These are phyloP conservation scores for Helicoverpa zea DNA, from an alignment of 1,140 invertebrate genomes.

Conservation along the genomic window DNA sequence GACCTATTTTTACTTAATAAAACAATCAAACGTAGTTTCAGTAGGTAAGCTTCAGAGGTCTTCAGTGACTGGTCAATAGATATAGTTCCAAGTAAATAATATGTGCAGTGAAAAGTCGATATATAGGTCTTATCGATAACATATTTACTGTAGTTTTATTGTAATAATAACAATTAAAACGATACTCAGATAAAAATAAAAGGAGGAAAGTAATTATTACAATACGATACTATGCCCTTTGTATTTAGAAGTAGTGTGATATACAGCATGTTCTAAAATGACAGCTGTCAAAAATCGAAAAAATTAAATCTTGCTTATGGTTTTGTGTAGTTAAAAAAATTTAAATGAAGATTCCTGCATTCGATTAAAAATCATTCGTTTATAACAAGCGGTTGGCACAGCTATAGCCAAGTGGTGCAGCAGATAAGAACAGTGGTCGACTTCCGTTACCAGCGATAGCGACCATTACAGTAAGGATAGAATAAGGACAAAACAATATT, in stretches of 20 bases:
- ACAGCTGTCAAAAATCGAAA: background rate
- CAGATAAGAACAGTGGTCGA: constrained; percentile 71
- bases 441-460: constrained; percentile 73
- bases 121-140: background rate
- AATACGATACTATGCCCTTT: background rate
- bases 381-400: constrained; percentile 28
- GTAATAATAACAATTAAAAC: background rate
- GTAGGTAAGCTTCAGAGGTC: background rate
- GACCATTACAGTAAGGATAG: constrained; percentile 64
- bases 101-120: background rate
- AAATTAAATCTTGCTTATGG: background rate
- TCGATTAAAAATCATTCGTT: constrained; percentile 27
- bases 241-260: background rate
- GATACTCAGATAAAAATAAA: background rate
- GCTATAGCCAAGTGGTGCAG: constrained; percentile 17
- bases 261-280: no score
- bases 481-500: constrained; percentile 72
- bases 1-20: background rate
- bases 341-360: background rate
- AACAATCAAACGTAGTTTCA: background rate
- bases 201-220: background rate
- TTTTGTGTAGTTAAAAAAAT: background rate
- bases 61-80: background rate
- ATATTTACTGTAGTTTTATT: background rate
- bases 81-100: constrained; percentile 9